Percentiles rank a stretch among this genome's conserved stretches.
Conservation (phyloP, 2,888 invertebrate species). For the Lapara coniferarum region DNA sequence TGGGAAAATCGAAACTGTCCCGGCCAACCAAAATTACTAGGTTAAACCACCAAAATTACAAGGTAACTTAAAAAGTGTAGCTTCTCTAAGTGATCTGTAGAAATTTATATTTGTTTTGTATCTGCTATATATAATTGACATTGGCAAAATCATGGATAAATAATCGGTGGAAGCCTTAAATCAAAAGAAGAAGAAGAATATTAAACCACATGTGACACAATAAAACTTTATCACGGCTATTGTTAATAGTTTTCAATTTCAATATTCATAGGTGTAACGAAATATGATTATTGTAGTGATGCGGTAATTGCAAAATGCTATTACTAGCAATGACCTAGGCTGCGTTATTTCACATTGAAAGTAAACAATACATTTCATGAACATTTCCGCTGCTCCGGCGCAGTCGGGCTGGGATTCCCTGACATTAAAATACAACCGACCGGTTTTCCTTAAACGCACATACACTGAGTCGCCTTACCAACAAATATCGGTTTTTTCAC, state of each 20-base stretch:
- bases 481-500: neutral
- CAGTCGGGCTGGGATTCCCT: slow-evolving; percentile 25
- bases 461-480: neutral
- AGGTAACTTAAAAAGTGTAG: no score
- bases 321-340: neutral
- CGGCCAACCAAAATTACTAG: no score
- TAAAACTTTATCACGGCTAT: no score
- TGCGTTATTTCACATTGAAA: slow-evolving; percentile 29
- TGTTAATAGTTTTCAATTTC: neutral
- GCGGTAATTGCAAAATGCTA: neutral
- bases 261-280: neutral
- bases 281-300: neutral
- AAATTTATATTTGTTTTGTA: no score
- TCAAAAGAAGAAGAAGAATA: no score
- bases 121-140: no score
- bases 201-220: no score
- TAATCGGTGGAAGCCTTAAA: no score
- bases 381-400: slow-evolving; percentile 3
- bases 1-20: no score
- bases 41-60: no score
- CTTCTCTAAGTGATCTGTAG: no score
- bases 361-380: slow-evolving; percentile 26
- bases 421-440: slow-evolving; percentile 29
- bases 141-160: no score
- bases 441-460: slow-evolving; percentile 28